phyloP scores from a whole-genome alignment of 2,888 invertebrate species.

The Arge pagana region DNA sequence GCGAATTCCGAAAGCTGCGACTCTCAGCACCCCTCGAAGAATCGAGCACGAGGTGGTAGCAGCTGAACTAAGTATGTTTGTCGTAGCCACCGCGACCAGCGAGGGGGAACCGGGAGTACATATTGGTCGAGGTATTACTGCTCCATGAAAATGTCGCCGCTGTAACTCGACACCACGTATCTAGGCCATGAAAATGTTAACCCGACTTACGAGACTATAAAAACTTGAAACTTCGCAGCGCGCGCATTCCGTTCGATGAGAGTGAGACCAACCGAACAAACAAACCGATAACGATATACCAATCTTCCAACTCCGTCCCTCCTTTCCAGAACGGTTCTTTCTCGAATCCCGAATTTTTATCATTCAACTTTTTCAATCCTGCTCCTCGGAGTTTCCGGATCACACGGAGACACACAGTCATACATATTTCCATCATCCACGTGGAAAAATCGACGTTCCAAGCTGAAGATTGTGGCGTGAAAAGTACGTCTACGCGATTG shows the following conservation, averaged over 20 bases:
- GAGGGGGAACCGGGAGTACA: constrained; percentile 33
- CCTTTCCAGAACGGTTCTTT: not conserved
- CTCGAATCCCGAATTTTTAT: too few relatives aligned
- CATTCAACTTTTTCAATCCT: too few relatives aligned
- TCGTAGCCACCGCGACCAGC: constrained; percentile 1
- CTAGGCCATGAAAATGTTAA: not conserved
- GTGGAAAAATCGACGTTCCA: too few relatives aligned
- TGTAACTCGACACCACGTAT: not conserved
- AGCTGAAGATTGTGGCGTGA: too few relatives aligned
- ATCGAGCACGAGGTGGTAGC: constrained; percentile 13
- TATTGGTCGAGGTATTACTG: constrained; percentile 43
- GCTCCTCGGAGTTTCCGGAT: too few relatives aligned
- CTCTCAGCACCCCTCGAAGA: too few relatives aligned
- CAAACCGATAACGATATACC: constrained; percentile 19
- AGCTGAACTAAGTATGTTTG: constrained; percentile 23
- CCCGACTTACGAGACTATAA: not conserved
- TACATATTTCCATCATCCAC: too few relatives aligned
- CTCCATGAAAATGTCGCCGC: constrained; percentile 39
- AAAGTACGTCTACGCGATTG: too few relatives aligned
- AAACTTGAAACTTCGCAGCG: not conserved
- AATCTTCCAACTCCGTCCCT: constrained; percentile 24
- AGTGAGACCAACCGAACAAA: not conserved
- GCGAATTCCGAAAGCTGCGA: constrained; percentile 16
- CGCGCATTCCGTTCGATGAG: not conserved
- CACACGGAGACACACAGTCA: too few relatives aligned